Base-by-base conservation (phyloP, 2,888 invertebrate species). In the Acleris sparsana region DNA sequence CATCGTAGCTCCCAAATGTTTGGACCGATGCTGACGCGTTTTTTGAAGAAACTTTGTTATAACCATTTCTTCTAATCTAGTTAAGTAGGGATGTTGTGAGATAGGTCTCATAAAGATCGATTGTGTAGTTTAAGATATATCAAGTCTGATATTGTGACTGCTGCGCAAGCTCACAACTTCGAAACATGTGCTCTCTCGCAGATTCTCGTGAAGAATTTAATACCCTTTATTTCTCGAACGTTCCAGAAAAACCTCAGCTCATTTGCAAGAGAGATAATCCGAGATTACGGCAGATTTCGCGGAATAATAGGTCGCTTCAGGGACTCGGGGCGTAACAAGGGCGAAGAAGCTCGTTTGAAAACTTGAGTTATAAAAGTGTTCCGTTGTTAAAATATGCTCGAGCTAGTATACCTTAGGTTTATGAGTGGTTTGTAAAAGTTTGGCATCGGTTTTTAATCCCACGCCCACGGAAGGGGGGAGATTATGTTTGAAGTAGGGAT, bases 221-320 rank as follows among this genome's bases (percentile, higher is more conserved):
- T 43, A 56, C 55, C 56, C 29, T 29, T 25, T 56, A 56, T 44
- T 56, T 56, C 13, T n/a, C 9, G 56, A 25, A 46, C 22, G 44
- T 44, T 25, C 44, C 11, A 25, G 56, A 56, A 56, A 56, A 56
- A 56, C 56, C 44, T 56, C 56, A 56, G 56, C 56, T 56, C 56
- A 56, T 56, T 56, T 56, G 56, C 44, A 25, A 44, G 16, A 22
- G 3, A 56, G 44, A 56, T 56, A 56, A 56, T 56, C 56, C 56
- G 2, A 44, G 56, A 56, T 56, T 56, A 56, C 43, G 56, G 22
- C 44, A 56, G 56, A 56, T 56, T 56, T 44, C 22, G 44, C 44
- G 56, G 44, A 56, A 56, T 56, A 56, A 56, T 56, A 44, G 44
- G 44, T 25, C n/a, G 44, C 56, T 46, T 22, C n/a, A 7, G 56